Conservation (phyloP, 1,140 invertebrate genomes). For the Papilio polyxenes region DNA sequence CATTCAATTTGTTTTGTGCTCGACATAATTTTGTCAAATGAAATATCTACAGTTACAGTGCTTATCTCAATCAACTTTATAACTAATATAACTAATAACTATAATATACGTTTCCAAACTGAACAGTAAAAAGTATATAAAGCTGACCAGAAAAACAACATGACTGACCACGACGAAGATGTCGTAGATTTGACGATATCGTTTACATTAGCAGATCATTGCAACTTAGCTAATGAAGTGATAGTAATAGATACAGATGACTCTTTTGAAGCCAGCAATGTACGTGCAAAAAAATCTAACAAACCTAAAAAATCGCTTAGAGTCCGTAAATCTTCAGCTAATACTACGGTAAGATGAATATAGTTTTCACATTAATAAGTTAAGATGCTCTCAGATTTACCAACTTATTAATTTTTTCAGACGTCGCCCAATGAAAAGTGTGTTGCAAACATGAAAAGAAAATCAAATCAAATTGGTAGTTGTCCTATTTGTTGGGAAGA, state of each 20-base stretch:
- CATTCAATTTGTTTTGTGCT: background rate
- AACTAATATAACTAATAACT: no score
- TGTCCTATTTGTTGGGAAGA: conserved; percentile 69
- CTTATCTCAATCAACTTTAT: no score
- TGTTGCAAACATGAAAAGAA: conserved; percentile 27
- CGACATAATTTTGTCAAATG: background rate
- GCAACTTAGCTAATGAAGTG: conserved; percentile 41
- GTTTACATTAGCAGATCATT: conserved; percentile 44
- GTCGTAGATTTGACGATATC: conserved; percentile 50
- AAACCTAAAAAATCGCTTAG: background rate
- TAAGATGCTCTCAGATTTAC: background rate
- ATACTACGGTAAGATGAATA: conserved; percentile 39
- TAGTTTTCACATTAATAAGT: background rate
- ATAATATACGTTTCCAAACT: background rate
- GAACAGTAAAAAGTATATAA: background rate
- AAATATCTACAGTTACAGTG: background rate
- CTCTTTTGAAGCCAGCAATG: conserved; percentile 38
- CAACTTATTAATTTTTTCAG: conserved; percentile 5
- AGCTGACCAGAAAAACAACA: background rate
- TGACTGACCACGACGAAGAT: conserved; percentile 2
- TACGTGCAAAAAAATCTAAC: background rate
- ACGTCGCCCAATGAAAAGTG: background rate
- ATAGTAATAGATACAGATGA: conserved; percentile 52
- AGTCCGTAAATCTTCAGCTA: background rate
- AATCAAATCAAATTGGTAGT: conserved; percentile 45